phyloP scores from a whole-genome alignment of 2,113 vertebrate species.

The Microcebus griseorufus region DNA sequence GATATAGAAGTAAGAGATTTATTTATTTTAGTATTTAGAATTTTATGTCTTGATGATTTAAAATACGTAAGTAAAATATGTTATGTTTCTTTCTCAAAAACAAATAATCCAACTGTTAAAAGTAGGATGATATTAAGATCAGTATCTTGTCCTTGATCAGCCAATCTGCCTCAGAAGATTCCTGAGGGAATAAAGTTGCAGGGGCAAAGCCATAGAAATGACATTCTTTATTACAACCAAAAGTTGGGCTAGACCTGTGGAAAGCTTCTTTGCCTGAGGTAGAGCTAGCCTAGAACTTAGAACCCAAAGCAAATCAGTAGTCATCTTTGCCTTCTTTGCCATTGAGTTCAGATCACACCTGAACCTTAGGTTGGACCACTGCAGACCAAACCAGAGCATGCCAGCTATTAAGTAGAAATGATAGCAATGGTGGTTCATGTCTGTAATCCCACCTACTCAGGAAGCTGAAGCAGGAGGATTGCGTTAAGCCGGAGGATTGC shows the following conservation, averaged over 20 bases:
- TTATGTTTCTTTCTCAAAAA: slow-evolving; percentile 44
- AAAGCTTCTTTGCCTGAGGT: neutral
- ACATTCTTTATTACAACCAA: neutral
- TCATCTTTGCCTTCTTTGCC: neutral
- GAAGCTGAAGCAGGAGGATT: too few relatives aligned
- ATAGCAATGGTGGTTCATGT: neutral
- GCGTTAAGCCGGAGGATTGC: too few relatives aligned
- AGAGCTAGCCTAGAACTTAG: neutral
- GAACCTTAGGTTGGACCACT: slow-evolving; percentile 5
- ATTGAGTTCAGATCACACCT: neutral
- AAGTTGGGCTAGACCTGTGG: neutral
- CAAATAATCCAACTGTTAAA: slow-evolving; percentile 35
- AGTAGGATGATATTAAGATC: neutral
- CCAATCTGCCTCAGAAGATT: neutral
- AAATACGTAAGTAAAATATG: slow-evolving; percentile 1
- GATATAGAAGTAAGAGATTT: neutral
- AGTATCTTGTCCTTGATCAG: neutral
- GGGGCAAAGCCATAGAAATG: neutral
- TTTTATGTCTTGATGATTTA: slow-evolving; percentile 31
- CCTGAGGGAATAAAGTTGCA: neutral
- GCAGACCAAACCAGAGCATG: neutral
- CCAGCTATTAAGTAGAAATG: neutral
- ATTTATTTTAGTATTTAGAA: slow-evolving; percentile 39
- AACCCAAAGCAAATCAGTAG: neutral
- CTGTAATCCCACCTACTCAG: too few relatives aligned